Evolutionary conservation across 2,888 invertebrate genomes (phyloP), one percentile per base, ranked within the genome.

Genomic region (Tanypteryx hageni): DNA sequence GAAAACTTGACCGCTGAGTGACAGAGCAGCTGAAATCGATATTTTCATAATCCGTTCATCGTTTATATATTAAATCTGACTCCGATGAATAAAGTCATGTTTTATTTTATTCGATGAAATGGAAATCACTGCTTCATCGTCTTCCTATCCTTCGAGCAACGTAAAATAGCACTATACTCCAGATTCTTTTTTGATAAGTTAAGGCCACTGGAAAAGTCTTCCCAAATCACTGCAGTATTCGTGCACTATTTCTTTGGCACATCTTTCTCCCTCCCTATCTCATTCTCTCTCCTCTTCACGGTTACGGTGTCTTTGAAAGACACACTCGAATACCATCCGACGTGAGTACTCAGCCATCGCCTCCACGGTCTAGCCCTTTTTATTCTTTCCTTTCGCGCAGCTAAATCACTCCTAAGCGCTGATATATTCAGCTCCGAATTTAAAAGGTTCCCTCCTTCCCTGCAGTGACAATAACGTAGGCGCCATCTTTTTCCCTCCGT

Each of bases 401-500:
- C 76, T 76, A 76, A 76, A 76, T 76, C 76, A 76, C 76, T 76
- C 76, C 22, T 76, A 76, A 22, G 76, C 76, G 76, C 76, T 76
- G 76, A 76, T 76, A 76, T 76, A 76, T 76, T 76, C 76, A 3
- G 76, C 27, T 76, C 76, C 76, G 76, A 76, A 76, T 76, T 76
- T 76, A 76, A 76, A 76, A 76, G 76, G 76, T 27, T 76, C 14
- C 76, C n/a, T 68, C 68, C 68, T 68, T 44, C 44, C 68, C 68
- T 44, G 44, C 89, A 44, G 44, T 44, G 68, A 68, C 59, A 86
- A 86, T 61, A 86, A 14, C 86, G 31, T 61, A 59, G 59, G 61
- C 64, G 64, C 89, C 89, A 64, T 89, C 68, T n/a, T 89, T 89
- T 14, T 57, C 18, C 14, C 83, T 68, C 89, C 64, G 64, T 64